Evolutionary conservation across 2,113 vertebrate species (phyloP), one percentile per base, ranked within the genome.

Genomic region (Entomyzon cyanotis): DNA sequence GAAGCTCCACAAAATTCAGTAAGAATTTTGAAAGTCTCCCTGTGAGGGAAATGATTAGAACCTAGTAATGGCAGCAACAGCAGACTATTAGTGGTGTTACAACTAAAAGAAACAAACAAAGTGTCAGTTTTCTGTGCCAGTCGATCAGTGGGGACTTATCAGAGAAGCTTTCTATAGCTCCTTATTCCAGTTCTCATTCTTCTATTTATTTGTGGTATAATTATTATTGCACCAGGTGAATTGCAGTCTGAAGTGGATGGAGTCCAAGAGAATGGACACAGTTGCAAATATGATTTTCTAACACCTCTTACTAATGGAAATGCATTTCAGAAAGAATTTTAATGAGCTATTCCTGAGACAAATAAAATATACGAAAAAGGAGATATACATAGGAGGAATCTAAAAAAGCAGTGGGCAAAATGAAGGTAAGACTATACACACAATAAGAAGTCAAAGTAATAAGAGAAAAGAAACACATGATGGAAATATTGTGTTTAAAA

Each of bases 241-340:
- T 37, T 78, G 27, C 56, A 71, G 47, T 68, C 44, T 71, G 65
- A 70, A 82, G 50, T 15, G 10, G n/a, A 53, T 4, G 7, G 39
- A 65, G 10, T 55, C 42, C 55, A 92, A 58, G n/a, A 79, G 27
- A 12, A 13, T 3, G 4, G 37, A 85, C 8, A 60, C 15, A 46
- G n/a, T 1, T 44, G 31, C 31, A 77, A 39, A 47, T 49, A 53
- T 50, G 9, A 16, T 79, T 69, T 78, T 85, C 56, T 17, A 90
- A 76, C 7, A 83, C 2, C 14, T 86, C 16, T 65, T 77, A 46
- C 46, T 27, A 67, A 52, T 0, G 67, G 12, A 70, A 2, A 31
- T 82, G 22, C n/a, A 76, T 53, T 84, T 90, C 39, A 84, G 39
- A 19, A 55, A 76, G 27, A 77, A 63, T 50, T 90, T 84, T 73